Percentiles rank a stretch among this genome's conserved stretches.
Conservation (phyloP, 2,113 vertebrate genomes). For the Pimephales promelas region DNA sequence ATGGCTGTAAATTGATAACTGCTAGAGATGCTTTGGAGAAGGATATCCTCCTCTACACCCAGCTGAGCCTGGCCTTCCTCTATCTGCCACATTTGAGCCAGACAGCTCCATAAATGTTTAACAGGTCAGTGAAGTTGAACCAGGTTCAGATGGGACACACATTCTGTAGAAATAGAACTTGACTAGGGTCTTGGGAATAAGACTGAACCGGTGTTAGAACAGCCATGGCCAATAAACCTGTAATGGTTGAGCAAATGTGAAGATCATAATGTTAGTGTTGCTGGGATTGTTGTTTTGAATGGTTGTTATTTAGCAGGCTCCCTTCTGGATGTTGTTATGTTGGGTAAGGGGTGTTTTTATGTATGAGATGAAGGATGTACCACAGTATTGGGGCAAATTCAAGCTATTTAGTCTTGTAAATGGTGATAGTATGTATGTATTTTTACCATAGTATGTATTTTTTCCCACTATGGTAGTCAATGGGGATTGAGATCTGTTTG, state of each 20-base stretch:
- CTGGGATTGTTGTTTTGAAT: background rate
- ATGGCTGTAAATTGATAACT: conserved; percentile 57
- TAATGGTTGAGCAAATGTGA: background rate
- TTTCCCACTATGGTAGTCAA: no score
- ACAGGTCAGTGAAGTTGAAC: conserved; percentile 43
- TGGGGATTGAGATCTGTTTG: no score
- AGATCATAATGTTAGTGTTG: background rate
- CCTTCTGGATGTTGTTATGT: background rate
- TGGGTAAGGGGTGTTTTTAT: background rate
- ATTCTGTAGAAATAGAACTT: background rate
- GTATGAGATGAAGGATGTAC: background rate
- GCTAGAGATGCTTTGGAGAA: conserved; percentile 29
- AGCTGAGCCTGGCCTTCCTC: conserved; percentile 55
- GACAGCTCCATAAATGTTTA: conserved; percentile 64
- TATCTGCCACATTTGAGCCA: conserved; percentile 38
- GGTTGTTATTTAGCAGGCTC: background rate
- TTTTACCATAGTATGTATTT: no score
- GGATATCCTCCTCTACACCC: conserved; percentile 39
- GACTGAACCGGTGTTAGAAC: background rate
- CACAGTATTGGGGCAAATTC: background rate
- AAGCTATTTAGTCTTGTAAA: background rate
- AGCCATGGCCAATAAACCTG: background rate
- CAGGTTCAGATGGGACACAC: conserved; percentile 3
- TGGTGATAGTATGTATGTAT: no score
- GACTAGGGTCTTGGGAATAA: background rate